Percentiles rank a stretch among this genome's conserved stretches.
These are phyloP conservation scores for Chymomyza caudatula DNA, from an alignment of 2,888 invertebrate genomes.

Conservation along the genomic window DNA sequence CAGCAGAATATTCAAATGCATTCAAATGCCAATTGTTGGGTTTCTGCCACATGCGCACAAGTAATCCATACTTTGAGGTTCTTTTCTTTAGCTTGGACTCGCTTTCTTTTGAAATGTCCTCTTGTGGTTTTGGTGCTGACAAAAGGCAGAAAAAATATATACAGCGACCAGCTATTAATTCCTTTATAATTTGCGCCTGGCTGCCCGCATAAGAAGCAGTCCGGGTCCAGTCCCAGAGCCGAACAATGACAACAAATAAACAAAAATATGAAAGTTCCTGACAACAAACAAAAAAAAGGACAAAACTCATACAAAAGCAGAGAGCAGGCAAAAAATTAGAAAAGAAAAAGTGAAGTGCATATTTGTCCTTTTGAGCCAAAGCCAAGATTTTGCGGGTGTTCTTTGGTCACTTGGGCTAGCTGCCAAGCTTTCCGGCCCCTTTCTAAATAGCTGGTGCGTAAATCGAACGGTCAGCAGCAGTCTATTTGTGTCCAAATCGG, in stretches of 20 bases:
- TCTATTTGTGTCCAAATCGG: conserved; percentile 73
- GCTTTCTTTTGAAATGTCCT: conserved; percentile 45
- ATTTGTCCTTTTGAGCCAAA: conserved; percentile 11
- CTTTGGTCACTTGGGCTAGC: conserved; percentile 11
- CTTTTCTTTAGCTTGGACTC: background rate
- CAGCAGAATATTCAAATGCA: conserved; percentile 54
- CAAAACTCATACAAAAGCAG: conserved; percentile 38
- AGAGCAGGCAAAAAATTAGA: conserved; percentile 26
- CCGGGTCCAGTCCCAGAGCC: background rate
- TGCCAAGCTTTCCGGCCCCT: too few relatives aligned
- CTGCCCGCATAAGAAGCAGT: conserved; percentile 48
- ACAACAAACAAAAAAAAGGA: conserved; percentile 42
- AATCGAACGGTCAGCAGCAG: conserved; percentile 67
- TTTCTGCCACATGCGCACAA: conserved; percentile 43
- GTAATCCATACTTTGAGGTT: conserved; percentile 52
- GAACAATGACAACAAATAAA: conserved; percentile 19
- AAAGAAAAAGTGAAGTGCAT: conserved; percentile 50
- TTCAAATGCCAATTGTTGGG: conserved; percentile 66
- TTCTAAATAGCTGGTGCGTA: too few relatives aligned
- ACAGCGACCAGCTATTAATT: conserved; percentile 61
- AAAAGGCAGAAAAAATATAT: conserved; percentile 39
- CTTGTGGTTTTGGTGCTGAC: conserved; percentile 1
- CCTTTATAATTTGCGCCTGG: conserved; percentile 75
- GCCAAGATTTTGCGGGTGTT: conserved; percentile 58
- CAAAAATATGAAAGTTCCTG: conserved; percentile 38